phyloP scores from a whole-genome alignment of 2,797 vertebrate genomes.

The Craterocephalus amniculus region DNA sequence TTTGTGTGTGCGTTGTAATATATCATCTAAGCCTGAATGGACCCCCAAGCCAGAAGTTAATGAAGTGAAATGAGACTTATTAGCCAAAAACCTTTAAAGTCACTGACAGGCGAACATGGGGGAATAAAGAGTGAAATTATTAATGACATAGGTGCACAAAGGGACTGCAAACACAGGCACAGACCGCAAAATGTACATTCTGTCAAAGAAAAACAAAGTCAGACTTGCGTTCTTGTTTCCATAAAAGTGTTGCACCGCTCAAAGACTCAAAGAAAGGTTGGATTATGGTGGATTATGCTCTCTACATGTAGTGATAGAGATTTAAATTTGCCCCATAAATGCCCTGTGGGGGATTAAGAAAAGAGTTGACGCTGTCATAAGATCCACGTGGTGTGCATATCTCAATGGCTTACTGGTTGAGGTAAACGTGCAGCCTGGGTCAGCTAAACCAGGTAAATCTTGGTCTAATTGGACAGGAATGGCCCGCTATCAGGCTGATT shows the following conservation, averaged over 20 bases:
- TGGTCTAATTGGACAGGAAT: slow-evolving; percentile 62
- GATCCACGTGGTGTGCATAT: slow-evolving; percentile 54
- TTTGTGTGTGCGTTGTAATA: slow-evolving; percentile 72
- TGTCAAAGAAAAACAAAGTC: slow-evolving; percentile 7
- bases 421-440: slow-evolving; percentile 21
- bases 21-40: slow-evolving; percentile 81
- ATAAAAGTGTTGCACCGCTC: not conserved
- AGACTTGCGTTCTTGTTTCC: not conserved
- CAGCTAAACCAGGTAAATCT: slow-evolving; percentile 50
- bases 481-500: slow-evolving; percentile 67
- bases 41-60: slow-evolving; percentile 84
- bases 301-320: not conserved
- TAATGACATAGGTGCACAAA: slow-evolving; percentile 56
- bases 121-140: slow-evolving; percentile 72
- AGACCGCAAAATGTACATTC: slow-evolving; percentile 19
- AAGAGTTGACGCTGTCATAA: slow-evolving; percentile 53
- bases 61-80: slow-evolving; percentile 87
- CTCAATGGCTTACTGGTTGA: slow-evolving; percentile 53
- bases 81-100: slow-evolving; percentile 81
- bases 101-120: slow-evolving; percentile 73
- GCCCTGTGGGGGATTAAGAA: slow-evolving; percentile 43
- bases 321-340: slow-evolving; percentile 8
- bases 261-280: too few relatives aligned
- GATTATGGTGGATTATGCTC: not conserved
- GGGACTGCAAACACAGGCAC: slow-evolving; percentile 19